Evolutionary conservation across 2,797 vertebrate genomes (phyloP).

Genomic region (Lagorchestes hirsutus): DNA sequence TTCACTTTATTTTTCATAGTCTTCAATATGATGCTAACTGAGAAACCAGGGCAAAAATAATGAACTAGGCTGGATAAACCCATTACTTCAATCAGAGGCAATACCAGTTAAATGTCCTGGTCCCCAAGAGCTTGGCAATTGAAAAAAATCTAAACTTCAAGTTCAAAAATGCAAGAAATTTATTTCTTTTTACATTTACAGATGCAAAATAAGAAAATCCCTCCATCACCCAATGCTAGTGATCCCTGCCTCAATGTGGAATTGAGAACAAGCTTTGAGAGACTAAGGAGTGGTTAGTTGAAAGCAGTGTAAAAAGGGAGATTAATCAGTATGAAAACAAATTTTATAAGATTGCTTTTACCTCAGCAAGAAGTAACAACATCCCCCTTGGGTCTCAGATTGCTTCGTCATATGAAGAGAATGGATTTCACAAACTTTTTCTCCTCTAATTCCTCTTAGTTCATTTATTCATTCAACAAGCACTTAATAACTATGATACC

Average conservation of each 20-base stretch:
- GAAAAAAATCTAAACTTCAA: background rate
- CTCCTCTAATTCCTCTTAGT: background rate
- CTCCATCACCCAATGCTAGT: background rate
- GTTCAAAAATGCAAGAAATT: background rate
- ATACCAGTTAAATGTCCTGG: background rate
- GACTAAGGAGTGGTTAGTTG: background rate
- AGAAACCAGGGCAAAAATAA: background rate
- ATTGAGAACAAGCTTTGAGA: background rate
- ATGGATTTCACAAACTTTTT: background rate
- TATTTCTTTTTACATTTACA: background rate
- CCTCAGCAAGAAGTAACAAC: background rate
- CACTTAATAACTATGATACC: background rate
- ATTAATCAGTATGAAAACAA: constrained; percentile 24
- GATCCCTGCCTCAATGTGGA: background rate
- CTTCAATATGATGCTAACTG: background rate
- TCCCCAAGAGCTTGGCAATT: background rate
- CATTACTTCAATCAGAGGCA: background rate
- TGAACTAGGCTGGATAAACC: background rate
- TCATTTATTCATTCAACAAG: background rate
- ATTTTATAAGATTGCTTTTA: background rate
- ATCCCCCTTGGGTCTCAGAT: background rate
- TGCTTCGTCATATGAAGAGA: background rate
- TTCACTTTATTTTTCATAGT: background rate
- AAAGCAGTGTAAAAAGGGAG: background rate
- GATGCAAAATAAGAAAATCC: background rate